phyloP scores from a whole-genome alignment of 2,888 invertebrate genomes.

The Temnothorax rugatulus region DNA sequence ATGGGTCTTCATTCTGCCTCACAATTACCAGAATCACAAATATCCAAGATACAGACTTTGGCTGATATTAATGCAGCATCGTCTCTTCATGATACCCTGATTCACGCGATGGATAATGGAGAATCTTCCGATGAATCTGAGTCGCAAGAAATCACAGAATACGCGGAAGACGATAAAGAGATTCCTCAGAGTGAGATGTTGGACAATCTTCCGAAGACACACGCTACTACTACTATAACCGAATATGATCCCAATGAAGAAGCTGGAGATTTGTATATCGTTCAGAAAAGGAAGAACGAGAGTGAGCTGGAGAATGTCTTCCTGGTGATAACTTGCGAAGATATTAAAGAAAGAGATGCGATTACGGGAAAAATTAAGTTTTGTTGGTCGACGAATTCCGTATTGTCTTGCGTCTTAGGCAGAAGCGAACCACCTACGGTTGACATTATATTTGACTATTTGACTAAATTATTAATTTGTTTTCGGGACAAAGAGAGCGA shows the following conservation, averaged over 20 bases:
- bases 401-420: slow-evolving; percentile 83
- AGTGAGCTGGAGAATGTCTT: slow-evolving; percentile 85
- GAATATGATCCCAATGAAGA: slow-evolving; percentile 79
- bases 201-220: slow-evolving; percentile 37
- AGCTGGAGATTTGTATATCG: slow-evolving; percentile 83
- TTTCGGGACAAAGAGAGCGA: not conserved
- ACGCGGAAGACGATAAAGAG: slow-evolving; percentile 44
- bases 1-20: slow-evolving; percentile 86
- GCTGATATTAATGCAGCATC: slow-evolving; percentile 17
- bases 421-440: slow-evolving; percentile 86
- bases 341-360: slow-evolving; percentile 87
- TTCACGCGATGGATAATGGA: slow-evolving; percentile 18
- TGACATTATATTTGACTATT: slow-evolving; percentile 89
- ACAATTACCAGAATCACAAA: slow-evolving; percentile 70
- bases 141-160: slow-evolving; percentile 2
- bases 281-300: slow-evolving; percentile 83
- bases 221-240: slow-evolving; percentile 57
- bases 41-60: slow-evolving; percentile 66
- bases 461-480: too few species aligned
- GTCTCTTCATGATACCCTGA: slow-evolving; percentile 10
- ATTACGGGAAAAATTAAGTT: slow-evolving; percentile 84
- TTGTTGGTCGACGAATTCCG: slow-evolving; percentile 83
- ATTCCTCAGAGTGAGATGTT: slow-evolving; percentile 24
- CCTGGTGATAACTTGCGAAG: slow-evolving; percentile 86
- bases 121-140: slow-evolving; percentile 18